These are phyloP conservation scores for Helicolenus hilgendorfi DNA, from an alignment of 2,797 vertebrate genomes.

Conservation along the genomic window DNA sequence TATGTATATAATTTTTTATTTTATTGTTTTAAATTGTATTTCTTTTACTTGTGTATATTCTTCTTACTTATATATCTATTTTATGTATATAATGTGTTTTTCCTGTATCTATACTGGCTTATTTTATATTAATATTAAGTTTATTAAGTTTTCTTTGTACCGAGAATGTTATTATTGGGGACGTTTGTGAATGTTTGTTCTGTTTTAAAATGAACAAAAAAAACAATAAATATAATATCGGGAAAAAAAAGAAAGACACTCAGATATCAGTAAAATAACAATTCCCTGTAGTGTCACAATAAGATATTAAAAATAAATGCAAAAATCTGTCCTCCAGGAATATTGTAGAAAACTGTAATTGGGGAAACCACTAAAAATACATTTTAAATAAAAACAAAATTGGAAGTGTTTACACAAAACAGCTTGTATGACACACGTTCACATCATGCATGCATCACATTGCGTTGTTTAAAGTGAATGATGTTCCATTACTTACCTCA, in stretches of 20 bases:
- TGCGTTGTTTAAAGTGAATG: neutral
- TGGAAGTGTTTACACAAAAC: neutral
- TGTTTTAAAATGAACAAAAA: no score
- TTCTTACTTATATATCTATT: no score
- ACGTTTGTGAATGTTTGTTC: no score
- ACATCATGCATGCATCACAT: neutral
- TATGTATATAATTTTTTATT: no score
- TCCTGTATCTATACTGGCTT: no score
- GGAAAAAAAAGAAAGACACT: neutral
- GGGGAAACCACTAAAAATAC: neutral
- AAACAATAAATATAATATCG: no score
- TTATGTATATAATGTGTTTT: no score
- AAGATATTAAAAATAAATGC: neutral
- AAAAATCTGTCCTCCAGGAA: neutral
- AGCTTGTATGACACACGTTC: neutral
- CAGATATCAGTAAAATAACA: neutral
- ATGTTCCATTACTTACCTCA: conserved; percentile 77
- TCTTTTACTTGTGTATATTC: no score
- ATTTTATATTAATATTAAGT: no score
- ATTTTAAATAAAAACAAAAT: neutral
- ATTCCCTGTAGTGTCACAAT: neutral
- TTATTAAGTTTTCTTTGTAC: no score
- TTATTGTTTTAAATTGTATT: no score
- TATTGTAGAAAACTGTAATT: neutral
- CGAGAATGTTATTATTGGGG: no score